Percentiles rank a stretch among this genome's conserved stretches.
Conservation (phyloP, 2,888 invertebrate genomes). For the Sesamia inferens region DNA sequence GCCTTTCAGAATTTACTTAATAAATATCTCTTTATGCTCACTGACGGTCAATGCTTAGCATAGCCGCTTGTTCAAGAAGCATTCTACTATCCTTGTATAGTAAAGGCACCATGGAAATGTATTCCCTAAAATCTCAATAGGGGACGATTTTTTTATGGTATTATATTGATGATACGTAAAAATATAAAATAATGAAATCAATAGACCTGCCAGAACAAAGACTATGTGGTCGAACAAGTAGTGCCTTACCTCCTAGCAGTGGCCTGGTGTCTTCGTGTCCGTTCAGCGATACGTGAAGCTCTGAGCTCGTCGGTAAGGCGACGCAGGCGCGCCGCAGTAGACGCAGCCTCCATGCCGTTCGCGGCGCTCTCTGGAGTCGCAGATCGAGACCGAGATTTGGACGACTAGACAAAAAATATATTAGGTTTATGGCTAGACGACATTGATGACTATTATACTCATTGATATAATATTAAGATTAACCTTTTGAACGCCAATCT, state of each 20-base stretch:
- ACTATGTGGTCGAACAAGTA: background rate
- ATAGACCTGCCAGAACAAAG: background rate
- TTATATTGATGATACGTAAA: background rate
- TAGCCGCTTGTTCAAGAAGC: background rate
- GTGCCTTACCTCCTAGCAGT: conserved; percentile 78
- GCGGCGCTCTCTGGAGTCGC: conserved; percentile 91
- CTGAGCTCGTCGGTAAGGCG: conserved; percentile 93
- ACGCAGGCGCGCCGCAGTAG: conserved; percentile 91
- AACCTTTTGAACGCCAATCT: too few relatives aligned
- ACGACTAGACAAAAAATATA: conserved; percentile 83
- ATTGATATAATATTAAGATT: too few relatives aligned
- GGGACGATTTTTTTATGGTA: background rate
- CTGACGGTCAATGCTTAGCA: too few relatives aligned
- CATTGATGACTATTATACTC: too few relatives aligned
- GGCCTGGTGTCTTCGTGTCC: conserved; percentile 82
- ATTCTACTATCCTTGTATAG: too few relatives aligned
- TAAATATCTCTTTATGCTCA: conserved; percentile 2
- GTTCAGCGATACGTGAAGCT: conserved; percentile 86
- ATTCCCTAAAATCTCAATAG: background rate
- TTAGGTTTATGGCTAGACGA: background rate
- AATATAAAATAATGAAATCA: background rate
- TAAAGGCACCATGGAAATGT: too few relatives aligned
- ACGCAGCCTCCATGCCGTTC: conserved; percentile 70
- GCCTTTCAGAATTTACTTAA: background rate
- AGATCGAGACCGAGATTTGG: conserved; percentile 92